These are phyloP conservation scores for Apodemia hepburni DNA, from an alignment of 2,888 invertebrate genomes.

Conservation along the genomic window DNA sequence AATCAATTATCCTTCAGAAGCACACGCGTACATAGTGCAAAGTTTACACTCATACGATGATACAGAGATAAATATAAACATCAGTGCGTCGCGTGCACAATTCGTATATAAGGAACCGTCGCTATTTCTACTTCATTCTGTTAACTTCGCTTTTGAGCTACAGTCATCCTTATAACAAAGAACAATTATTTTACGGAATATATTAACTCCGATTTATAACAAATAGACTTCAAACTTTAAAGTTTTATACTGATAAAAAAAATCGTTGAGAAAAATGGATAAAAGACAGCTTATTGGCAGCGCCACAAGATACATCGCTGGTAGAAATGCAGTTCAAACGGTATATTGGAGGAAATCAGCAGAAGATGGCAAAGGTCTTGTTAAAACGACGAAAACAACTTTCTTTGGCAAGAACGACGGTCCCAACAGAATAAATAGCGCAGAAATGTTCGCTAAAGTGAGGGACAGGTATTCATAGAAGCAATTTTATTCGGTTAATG, in stretches of 20 bases:
- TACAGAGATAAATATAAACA: conserved; percentile 37
- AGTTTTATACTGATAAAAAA: background rate
- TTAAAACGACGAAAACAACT: conserved; percentile 79
- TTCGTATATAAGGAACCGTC: conserved; percentile 36
- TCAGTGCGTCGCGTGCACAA: conserved; percentile 35
- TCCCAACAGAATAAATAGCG: conserved; percentile 62
- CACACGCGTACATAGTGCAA: conserved; percentile 59
- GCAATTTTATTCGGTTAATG: background rate
- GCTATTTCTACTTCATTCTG: conserved; percentile 21
- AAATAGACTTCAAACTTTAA: background rate
- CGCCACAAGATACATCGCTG: conserved; percentile 86
- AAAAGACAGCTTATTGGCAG: conserved; percentile 83
- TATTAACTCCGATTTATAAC: background rate
- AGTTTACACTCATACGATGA: conserved; percentile 45
- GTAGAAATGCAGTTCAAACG: conserved; percentile 87
- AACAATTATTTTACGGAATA: background rate
- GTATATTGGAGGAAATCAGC: conserved; percentile 86
- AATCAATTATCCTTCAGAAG: conserved; percentile 33
- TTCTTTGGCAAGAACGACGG: conserved; percentile 78
- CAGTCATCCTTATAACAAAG: background rate
- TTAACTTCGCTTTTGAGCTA: conserved; percentile 2
- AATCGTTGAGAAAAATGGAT: conserved; percentile 46
- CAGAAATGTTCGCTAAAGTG: conserved; percentile 68
- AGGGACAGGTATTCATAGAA: conserved; percentile 68
- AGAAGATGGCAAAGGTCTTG: conserved; percentile 65